Conservation (phyloP, 2,888 invertebrate genomes). For the Trypoxylon attenuatum region DNA sequence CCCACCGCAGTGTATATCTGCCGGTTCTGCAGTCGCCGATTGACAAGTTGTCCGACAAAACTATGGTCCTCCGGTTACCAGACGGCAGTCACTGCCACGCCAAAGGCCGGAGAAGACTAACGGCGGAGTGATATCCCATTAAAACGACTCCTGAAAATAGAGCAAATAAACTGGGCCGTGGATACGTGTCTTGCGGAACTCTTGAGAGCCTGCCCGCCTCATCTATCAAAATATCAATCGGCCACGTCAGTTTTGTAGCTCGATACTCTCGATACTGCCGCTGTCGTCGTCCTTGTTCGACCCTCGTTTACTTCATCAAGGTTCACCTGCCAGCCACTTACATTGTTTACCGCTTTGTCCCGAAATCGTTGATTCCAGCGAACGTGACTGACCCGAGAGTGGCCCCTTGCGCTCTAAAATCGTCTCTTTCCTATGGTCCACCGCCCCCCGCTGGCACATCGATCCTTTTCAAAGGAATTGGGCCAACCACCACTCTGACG, state of each 20-base stretch:
- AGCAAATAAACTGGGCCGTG: neutral
- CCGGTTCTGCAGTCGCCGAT: too few relatives aligned
- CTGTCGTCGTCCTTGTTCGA: neutral
- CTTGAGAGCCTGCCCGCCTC: constrained; percentile 1
- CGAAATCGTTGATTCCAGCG: constrained; percentile 32
- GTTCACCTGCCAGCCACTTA: neutral
- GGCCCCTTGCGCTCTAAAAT: constrained; percentile 23
- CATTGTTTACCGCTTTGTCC: constrained; percentile 26
- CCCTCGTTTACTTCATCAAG: constrained; percentile 1
- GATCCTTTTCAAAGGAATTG: constrained; percentile 61
- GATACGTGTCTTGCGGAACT: neutral
- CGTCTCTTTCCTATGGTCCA: constrained; percentile 28
- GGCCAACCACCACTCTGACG: constrained; percentile 58
- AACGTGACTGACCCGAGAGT: constrained; percentile 27
- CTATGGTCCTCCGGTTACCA: too few relatives aligned
- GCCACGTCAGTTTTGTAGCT: neutral
- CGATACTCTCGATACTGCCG: too few relatives aligned
- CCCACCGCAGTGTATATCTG: too few relatives aligned
- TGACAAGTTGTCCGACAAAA: too few relatives aligned
- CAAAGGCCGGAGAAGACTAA: too few relatives aligned
- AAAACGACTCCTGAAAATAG: neutral
- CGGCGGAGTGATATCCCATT: neutral
- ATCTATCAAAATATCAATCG: constrained; percentile 39
- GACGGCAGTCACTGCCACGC: too few relatives aligned
- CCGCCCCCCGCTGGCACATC: too few relatives aligned